A percentile compares a stretch with the other conserved stretches of the same genome.
Evolutionary conservation across 2,113 vertebrate species (phyloP).

Genomic region (Erythrocercus mccallii): DNA sequence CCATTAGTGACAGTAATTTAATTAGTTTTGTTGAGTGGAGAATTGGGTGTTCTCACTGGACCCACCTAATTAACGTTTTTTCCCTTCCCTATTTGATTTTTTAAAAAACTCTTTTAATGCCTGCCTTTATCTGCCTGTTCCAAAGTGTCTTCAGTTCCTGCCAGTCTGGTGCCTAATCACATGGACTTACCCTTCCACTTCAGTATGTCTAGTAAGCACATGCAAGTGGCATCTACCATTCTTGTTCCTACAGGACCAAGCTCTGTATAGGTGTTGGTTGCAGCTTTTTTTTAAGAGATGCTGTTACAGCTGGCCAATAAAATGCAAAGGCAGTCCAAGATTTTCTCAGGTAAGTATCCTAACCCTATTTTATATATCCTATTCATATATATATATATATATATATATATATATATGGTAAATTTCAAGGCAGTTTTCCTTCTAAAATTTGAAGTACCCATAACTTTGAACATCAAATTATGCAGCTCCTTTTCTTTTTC

Average conservation of each 20-base stretch:
- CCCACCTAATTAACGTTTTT: neutral
- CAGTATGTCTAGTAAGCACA: neutral
- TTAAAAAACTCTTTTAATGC: neutral
- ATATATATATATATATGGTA: neutral
- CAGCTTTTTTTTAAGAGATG: neutral
- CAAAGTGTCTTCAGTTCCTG: neutral
- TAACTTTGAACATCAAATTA: neutral
- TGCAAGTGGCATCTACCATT: neutral
- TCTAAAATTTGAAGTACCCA: neutral
- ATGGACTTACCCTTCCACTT: neutral
- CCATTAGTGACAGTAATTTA: neutral
- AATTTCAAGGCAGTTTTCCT: neutral
- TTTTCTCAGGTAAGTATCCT: neutral
- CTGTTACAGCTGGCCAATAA: neutral
- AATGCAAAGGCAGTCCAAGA: neutral
- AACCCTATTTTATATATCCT: neutral
- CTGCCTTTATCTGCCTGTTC: neutral
- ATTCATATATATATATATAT: too few species aligned
- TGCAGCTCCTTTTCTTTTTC: neutral
- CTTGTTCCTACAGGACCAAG: neutral
- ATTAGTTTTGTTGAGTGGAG: neutral
- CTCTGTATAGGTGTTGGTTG: neutral
- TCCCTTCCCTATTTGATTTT: neutral
- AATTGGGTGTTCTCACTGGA: neutral
- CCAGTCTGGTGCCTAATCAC: neutral